Percentiles rank a stretch among this genome's conserved stretches.
phyloP scores from a whole-genome alignment of 64 coral and sea anemone genomes.

The Montipora foliosa region DNA sequence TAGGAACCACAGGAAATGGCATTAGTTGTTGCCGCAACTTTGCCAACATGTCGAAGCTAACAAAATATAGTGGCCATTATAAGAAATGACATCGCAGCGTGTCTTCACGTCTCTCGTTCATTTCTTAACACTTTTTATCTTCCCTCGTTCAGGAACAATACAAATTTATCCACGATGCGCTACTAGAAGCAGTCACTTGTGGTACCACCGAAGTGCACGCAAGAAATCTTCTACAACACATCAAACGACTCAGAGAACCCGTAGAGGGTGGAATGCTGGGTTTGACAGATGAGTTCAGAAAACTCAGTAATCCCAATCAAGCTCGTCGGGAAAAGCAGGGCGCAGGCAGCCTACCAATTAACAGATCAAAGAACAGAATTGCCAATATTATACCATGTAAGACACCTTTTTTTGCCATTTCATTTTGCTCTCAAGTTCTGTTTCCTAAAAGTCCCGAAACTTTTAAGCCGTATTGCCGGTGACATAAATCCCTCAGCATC shows the following conservation, averaged over 20 bases:
- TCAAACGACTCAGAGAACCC: slow-evolving; percentile 87
- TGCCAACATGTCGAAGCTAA: no score
- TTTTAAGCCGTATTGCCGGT: no score
- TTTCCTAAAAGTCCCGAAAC: no score
- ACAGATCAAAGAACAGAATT: slow-evolving; percentile 94
- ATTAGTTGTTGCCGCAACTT: no score
- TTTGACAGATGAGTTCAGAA: slow-evolving; percentile 92
- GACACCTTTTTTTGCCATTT: slow-evolving; percentile 9
- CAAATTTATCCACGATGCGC: slow-evolving; percentile 91
- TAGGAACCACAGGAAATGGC: no score
- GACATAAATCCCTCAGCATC: no score
- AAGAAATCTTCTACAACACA: slow-evolving; percentile 94
- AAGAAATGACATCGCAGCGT: neutral
- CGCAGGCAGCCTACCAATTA: slow-evolving; percentile 71
- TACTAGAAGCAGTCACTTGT: slow-evolving; percentile 91
- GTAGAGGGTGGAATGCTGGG: slow-evolving; percentile 72
- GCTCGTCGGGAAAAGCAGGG: slow-evolving; percentile 73
- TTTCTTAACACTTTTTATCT: neutral
- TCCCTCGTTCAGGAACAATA: slow-evolving; percentile 79
- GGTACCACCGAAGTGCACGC: slow-evolving; percentile 97
- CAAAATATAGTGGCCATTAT: no score
- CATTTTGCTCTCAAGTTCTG: no score
- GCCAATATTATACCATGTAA: slow-evolving; percentile 97
- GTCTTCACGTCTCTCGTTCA: neutral
- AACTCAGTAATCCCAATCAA: slow-evolving; percentile 79